Evolutionary conservation across 2,888 invertebrate genomes (phyloP), one percentile per base, ranked within the genome.

Genomic region (Oxyteleia sp.): DNA sequence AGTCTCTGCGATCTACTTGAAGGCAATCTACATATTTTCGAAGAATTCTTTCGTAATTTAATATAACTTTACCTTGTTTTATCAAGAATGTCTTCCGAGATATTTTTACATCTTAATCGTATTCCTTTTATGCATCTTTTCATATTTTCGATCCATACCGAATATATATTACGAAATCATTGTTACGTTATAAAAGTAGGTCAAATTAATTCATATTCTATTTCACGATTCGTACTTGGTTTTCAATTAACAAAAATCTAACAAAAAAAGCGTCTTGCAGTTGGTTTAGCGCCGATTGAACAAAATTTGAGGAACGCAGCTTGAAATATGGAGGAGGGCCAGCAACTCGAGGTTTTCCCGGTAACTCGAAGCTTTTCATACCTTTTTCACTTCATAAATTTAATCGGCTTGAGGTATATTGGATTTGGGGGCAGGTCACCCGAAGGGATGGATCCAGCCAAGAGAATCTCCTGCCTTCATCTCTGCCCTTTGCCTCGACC

Each of bases 331-430:
- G 71, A 71, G 72, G 64, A 79, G 53, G 8, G 32, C 49, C 53
- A 66, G 82, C 76, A 29, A 64, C 45, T 63, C 55, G 64, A 74
- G 84, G 68, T 79, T 82, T 74, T 51, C 66, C 49, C 79, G 74
- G 84, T 84, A 84, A 87, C 85, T 84, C 84, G 82, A 84, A 85
- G 86, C 87, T 89, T 89, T 88, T 88, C 87, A 86, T 86, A 86
- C 86, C 84, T 89, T 90, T 92, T 90, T 91, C 88, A 91, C 90
- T 91, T 91, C 91, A 90, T 90, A 90, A 92, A 92, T 92, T 93
- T 91, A 91, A 93, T 92, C 90, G 90, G 87, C 89, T 90, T 88
- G 88, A 87, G 87, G 88, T 89, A 92, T 92, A 93, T 92, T 91
- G 92, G 90, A 90, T 92, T 90, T 87, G 78, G 82, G 85, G 87